Evolutionary conservation across 92 coral and sea anemone genomes (phyloP).

Genomic region (Paramuricea clavata): DNA sequence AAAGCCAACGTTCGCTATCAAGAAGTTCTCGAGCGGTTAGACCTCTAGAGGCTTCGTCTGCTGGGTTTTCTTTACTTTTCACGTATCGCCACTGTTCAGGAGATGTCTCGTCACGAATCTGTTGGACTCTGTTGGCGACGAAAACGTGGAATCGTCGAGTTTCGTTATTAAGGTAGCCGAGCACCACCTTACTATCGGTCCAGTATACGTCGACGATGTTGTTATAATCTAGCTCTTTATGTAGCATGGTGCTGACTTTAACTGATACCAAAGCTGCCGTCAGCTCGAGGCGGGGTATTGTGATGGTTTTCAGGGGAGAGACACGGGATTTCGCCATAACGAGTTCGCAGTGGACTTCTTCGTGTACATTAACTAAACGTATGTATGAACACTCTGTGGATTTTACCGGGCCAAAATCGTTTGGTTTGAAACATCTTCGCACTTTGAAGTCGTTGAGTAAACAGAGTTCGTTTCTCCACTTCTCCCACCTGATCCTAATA

Average conservation of each 20-base stretch:
- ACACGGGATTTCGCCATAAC: slow-evolving; percentile 19
- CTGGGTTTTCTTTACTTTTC: neutral
- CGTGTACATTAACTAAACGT: too few relatives aligned
- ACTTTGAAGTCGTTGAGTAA: neutral
- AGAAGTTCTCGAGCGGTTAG: neutral
- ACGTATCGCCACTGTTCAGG: neutral
- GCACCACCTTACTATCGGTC: neutral
- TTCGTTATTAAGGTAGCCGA: neutral
- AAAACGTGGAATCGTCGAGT: neutral
- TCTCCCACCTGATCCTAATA: too few relatives aligned
- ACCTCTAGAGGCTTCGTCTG: neutral
- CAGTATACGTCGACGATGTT: too few relatives aligned
- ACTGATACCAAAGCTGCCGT: neutral
- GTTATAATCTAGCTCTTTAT: too few relatives aligned
- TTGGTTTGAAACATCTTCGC: neutral
- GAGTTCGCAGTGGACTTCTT: neutral
- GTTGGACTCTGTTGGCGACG: neutral
- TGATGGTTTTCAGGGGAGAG: neutral
- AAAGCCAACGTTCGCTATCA: neutral
- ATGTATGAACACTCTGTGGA: neutral
- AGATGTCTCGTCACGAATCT: neutral
- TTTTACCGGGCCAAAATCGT: too few relatives aligned
- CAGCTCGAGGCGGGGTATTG: neutral
- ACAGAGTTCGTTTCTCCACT: too few relatives aligned
- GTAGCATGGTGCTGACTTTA: slow-evolving; percentile 5